Percentiles rank a stretch among this genome's conserved stretches.
Conservation (phyloP, 2,797 vertebrate species). For the Erithacus rubecula region DNA sequence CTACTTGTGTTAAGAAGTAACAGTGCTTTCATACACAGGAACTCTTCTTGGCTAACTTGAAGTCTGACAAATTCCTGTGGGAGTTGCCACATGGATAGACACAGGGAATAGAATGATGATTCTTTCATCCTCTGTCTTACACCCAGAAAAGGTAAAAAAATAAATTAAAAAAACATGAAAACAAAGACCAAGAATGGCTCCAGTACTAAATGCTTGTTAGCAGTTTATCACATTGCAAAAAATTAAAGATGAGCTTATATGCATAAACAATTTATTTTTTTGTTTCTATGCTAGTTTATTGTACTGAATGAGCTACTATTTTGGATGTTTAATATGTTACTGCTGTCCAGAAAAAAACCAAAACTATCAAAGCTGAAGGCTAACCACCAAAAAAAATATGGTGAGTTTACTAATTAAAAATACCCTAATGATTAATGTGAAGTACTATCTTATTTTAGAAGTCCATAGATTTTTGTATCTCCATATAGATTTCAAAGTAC, state of each 20-base stretch:
- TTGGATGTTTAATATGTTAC: neutral
- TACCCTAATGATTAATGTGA: neutral
- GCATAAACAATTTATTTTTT: neutral
- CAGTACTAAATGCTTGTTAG: neutral
- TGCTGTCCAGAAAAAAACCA: neutral
- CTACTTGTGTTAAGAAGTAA: slow-evolving; percentile 95
- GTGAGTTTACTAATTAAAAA: neutral
- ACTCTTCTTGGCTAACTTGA: slow-evolving; percentile 92
- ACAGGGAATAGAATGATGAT: slow-evolving; percentile 92
- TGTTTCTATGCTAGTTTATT: neutral
- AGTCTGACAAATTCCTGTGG: slow-evolving; percentile 95
- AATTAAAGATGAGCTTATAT: neutral
- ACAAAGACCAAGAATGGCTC: neutral
- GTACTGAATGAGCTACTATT: neutral
- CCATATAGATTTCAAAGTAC: neutral
- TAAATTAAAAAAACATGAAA: neutral
- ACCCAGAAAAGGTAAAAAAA: slow-evolving; percentile 17
- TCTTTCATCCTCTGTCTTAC: slow-evolving; percentile 92
- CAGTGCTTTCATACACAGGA: slow-evolving; percentile 97
- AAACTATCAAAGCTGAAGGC: neutral
- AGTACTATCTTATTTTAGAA: neutral
- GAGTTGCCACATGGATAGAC: slow-evolving; percentile 93
- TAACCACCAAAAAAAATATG: neutral
- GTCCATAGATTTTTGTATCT: neutral
- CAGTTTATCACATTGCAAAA: neutral